These are phyloP conservation scores for Odontothrips loti DNA, from an alignment of 2,888 invertebrate species.

Conservation along the genomic window DNA sequence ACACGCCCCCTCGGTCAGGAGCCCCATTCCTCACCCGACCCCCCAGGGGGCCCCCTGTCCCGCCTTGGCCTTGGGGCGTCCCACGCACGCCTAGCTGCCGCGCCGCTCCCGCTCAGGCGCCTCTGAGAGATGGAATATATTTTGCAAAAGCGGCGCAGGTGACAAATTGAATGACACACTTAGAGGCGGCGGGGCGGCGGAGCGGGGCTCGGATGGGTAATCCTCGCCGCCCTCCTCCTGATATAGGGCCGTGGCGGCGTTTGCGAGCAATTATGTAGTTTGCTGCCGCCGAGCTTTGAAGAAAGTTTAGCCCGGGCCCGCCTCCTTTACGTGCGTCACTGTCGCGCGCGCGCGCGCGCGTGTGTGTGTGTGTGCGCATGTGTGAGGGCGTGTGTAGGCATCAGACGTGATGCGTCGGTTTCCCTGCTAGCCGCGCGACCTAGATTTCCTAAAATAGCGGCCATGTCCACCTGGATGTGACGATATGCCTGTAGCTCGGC, in stretches of 20 bases:
- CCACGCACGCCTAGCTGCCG: too few relatives aligned
- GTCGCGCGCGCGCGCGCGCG: not conserved
- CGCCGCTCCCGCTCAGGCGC: too few relatives aligned
- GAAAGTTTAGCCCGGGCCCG: not conserved
- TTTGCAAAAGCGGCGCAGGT: too few relatives aligned
- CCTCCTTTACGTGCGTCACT: not conserved
- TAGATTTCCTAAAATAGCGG: too few relatives aligned
- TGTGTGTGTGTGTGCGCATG: not conserved
- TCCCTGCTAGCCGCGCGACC: too few relatives aligned
- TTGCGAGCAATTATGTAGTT: conserved; percentile 1
- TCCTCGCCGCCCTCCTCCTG: not conserved
- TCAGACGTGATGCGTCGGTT: too few relatives aligned
- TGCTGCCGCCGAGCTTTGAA: not conserved
- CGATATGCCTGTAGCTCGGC: too few relatives aligned
- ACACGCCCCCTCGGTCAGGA: conserved; percentile 21
- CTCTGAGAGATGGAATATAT: too few relatives aligned
- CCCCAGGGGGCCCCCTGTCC: not conserved
- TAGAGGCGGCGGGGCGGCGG: not conserved
- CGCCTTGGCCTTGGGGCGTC: not conserved
- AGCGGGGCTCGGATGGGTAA: not conserved
- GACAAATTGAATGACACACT: too few relatives aligned
- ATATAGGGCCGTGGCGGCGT: not conserved
- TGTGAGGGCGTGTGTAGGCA: not conserved
- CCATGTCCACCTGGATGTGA: too few relatives aligned
- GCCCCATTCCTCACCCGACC: conserved; percentile 15